A percentile compares a stretch with the other conserved stretches of the same genome.
phyloP scores from a whole-genome alignment of 2,113 vertebrate genomes.

The Rhinolophus sinicus region DNA sequence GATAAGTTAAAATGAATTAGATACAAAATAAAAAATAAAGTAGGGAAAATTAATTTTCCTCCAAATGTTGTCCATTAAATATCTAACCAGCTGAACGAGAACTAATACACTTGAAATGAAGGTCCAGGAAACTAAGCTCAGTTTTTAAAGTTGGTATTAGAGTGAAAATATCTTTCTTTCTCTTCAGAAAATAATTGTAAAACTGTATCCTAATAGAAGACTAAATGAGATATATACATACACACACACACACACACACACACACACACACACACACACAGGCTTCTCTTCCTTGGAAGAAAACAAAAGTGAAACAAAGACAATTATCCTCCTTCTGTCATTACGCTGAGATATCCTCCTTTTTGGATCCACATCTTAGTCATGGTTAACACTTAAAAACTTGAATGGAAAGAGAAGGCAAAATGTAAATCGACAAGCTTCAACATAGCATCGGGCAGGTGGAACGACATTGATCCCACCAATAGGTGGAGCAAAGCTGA shows the following conservation, averaged over 20 bases:
- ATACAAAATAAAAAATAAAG: background rate
- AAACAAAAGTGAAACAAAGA: slow-evolving; percentile 48
- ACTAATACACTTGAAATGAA: background rate
- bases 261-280: background rate
- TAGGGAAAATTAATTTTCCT: background rate
- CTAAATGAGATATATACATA: background rate
- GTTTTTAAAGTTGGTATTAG: background rate
- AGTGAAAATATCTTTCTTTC: background rate
- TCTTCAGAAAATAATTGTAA: background rate
- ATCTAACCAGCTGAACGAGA: background rate
- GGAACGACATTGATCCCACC: background rate
- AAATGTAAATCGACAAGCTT: slow-evolving; percentile 50
- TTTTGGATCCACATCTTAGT: slow-evolving; percentile 2
- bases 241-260: fast-evolving
- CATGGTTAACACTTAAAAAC: background rate
- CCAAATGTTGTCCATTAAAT: background rate
- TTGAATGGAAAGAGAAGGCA: slow-evolving; percentile 21
- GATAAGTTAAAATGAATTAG: slow-evolving; percentile 31
- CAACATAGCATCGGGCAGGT: background rate
- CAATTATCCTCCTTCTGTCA: slow-evolving; percentile 21
- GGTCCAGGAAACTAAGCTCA: background rate
- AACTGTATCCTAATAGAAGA: background rate
- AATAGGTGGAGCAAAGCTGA: background rate
- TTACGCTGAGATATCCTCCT: background rate
- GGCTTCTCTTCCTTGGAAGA: background rate